phyloP scores from a whole-genome alignment of 2,113 vertebrate genomes.

The Cephalopholis sonnerati region DNA sequence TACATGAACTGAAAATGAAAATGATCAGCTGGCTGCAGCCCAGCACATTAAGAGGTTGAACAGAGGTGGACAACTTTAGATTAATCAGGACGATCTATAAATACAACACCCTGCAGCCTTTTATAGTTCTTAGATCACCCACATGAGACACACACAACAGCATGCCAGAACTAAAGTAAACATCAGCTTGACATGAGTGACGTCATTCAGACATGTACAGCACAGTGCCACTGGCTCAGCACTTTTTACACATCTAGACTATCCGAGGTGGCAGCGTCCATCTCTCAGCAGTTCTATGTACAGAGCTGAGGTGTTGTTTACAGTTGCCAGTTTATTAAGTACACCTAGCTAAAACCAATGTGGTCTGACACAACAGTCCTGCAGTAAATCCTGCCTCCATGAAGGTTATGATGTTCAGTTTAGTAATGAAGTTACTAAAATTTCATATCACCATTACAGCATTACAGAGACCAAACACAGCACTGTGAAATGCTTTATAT shows the following conservation, averaged over 20 bases:
- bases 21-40: not conserved
- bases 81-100: not conserved
- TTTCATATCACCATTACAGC: too few relatives aligned
- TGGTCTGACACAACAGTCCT: not conserved
- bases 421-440: too few relatives aligned
- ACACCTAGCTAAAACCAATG: not conserved
- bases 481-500: too few relatives aligned
- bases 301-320: conserved; percentile 33
- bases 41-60: not conserved
- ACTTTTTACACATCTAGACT: conserved; percentile 25
- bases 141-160: not conserved
- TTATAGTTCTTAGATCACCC: not conserved
- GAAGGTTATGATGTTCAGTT: too few relatives aligned
- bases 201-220: not conserved
- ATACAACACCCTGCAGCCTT: not conserved
- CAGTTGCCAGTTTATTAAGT: not conserved
- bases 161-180: not conserved
- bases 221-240: conserved; percentile 38
- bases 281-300: conserved; percentile 44
- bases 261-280: conserved; percentile 32
- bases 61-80: not conserved
- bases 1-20: not conserved
- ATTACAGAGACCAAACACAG: too few relatives aligned
- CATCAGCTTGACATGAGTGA: not conserved
- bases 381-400: not conserved